Evolutionary conservation across 2,113 vertebrate genomes (phyloP), one percentile per base, ranked within the genome.

Genomic region (Salvelinus fontinalis): DNA sequence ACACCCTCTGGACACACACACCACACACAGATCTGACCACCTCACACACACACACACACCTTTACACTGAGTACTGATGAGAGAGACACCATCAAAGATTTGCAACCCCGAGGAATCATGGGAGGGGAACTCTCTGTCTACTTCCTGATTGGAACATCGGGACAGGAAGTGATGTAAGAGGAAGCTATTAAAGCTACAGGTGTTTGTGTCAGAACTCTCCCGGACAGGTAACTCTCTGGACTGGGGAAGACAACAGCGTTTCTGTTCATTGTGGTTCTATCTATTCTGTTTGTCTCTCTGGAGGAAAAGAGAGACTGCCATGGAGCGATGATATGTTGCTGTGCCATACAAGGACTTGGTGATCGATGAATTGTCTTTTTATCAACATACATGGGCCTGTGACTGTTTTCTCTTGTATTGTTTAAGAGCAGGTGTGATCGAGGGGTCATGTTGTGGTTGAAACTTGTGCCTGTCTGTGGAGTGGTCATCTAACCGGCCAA

Each of bases 11-110:
- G 93, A 84, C 92, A 93, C 81, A 93, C 91, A 73, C 91, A 95
- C 82, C 94, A 95, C 88, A 94, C 93, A 6, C 93, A 93, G 86
- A 94, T 94, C 87, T 95, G 90, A 94, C 7, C 18, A 11, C 69
- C 57, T 2, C n/a, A 2, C 26, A 84, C 91, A 93, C 11, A 57
- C 91, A 73, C 91, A 95, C 83, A 49, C 12, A 13, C 11, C 73
- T 80, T 86, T 34, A 73, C 77, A 70, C 77, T 70, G 66, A 70
- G 74, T 76, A 84, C 79, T 80, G 73, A 81, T 65, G 60, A 67
- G 73, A 26, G 26, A 26, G 26, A 16, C 54, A 71, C 80, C 84
- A 77, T 81, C 82, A 83, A 85, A 49, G 39, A 27, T 29, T 6
- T 24, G 81, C 86, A 77, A 75, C 84, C 82, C 74, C 24, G 81